phyloP scores from a whole-genome alignment of 2,113 vertebrate genomes.

The Psittacula cyanocephala region DNA sequence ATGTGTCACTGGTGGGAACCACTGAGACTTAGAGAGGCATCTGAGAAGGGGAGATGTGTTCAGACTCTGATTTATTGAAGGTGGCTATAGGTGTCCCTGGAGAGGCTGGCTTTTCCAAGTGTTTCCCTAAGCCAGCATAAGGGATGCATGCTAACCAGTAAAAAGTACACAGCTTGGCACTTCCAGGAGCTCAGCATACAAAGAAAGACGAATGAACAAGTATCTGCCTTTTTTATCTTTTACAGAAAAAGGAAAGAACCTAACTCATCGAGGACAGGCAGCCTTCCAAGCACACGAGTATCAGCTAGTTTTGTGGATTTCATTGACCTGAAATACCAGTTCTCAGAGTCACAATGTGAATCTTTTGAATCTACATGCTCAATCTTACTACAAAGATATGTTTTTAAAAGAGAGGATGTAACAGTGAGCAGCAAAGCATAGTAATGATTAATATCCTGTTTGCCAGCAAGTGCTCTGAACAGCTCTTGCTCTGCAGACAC shows the following conservation, averaged over 20 bases:
- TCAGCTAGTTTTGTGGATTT: neutral
- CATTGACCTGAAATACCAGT: neutral
- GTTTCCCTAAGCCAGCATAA: neutral
- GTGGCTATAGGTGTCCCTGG: neutral
- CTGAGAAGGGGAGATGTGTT: neutral
- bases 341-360: neutral
- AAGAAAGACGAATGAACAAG: neutral
- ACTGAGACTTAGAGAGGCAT: neutral
- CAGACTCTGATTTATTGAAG: neutral
- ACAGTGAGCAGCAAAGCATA: constrained; percentile 7
- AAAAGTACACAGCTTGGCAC: neutral
- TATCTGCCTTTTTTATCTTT: neutral
- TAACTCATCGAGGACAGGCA: neutral
- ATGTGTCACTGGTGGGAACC: neutral
- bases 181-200: neutral
- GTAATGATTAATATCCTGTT: constrained; percentile 37
- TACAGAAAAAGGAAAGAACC: neutral
- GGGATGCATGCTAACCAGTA: neutral
- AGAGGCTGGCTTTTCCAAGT: neutral
- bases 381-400: constrained; percentile 27
- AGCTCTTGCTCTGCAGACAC: constrained; percentile 31
- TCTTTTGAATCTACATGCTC: neutral
- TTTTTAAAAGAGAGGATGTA: constrained; percentile 50
- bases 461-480: constrained; percentile 26
- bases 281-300: neutral